Conservation (phyloP, 2,888 invertebrate species). For the Coenonympha glycerion region DNA sequence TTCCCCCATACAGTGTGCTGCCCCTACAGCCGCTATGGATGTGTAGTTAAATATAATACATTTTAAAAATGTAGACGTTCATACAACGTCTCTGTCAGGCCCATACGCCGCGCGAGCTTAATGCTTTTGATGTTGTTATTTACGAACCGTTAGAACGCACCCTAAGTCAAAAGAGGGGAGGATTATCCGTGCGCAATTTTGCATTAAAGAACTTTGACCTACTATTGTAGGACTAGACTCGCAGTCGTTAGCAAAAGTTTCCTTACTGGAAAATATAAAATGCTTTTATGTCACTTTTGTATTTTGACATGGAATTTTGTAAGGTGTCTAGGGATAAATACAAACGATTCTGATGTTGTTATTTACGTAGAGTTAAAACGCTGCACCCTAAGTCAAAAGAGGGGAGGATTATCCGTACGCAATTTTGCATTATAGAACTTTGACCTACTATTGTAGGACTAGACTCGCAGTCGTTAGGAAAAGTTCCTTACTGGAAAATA, state of each 20-base stretch:
- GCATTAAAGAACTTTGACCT: no score
- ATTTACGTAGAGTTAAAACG: conserved; percentile 20
- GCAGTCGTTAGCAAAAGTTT: no score
- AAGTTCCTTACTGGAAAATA: no score
- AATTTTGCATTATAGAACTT: conserved; percentile 74
- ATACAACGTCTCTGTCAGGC: not conserved
- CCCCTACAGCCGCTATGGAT: not conserved
- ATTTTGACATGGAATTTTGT: no score
- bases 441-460: no score
- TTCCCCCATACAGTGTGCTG: not conserved
- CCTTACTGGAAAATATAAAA: no score
- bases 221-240: no score
- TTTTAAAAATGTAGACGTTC: not conserved
- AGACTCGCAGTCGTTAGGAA: no score
- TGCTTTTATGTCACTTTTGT: no score
- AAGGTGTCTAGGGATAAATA: no score
- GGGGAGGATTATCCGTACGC: conserved; percentile 52
- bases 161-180: conserved; percentile 28
- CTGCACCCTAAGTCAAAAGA: conserved; percentile 23
- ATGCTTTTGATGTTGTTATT: conserved; percentile 18
- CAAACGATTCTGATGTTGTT: conserved; percentile 19
- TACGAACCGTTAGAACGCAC: conserved; percentile 21
- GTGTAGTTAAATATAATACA: not conserved
- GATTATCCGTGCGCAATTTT: conserved; percentile 65
- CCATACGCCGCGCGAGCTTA: not conserved